Conservation (phyloP, 2,888 invertebrate genomes). For the Ypsolopha sequella region DNA sequence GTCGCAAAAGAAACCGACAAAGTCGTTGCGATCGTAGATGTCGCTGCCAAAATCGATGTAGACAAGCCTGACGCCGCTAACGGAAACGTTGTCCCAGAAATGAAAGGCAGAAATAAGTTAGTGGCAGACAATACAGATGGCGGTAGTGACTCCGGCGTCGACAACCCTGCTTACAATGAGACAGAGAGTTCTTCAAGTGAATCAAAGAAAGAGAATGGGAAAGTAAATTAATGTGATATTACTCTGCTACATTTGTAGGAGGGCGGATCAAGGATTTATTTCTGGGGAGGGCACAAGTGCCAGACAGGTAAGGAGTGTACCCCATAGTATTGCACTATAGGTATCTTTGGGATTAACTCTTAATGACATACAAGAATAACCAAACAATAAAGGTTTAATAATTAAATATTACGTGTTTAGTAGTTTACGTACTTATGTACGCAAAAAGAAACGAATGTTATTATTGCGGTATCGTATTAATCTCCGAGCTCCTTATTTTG, state of each 20-base stretch:
- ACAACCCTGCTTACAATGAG: constrained; percentile 54
- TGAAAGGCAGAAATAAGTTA: not conserved
- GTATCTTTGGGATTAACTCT: too few species aligned
- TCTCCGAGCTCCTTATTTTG: too few species aligned
- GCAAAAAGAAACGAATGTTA: too few species aligned
- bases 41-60: constrained; percentile 24
- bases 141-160: constrained; percentile 58
- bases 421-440: too few species aligned
- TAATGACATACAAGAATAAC: too few species aligned
- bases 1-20: constrained; percentile 27
- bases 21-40: constrained; percentile 29
- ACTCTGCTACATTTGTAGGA: not conserved
- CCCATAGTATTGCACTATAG: too few species aligned
- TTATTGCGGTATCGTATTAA: too few species aligned
- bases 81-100: not conserved
- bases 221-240: constrained; percentile 19
- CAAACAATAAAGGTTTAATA: too few species aligned
- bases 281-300: too few species aligned
- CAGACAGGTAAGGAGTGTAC: too few species aligned
- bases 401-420: too few species aligned
- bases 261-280: too few species aligned
- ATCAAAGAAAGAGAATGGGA: constrained; percentile 27
- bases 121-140: constrained; percentile 47
- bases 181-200: constrained; percentile 29
- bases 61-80: not conserved